These are phyloP conservation scores for Bombus consobrinus DNA, from an alignment of 1,140 invertebrate genomes.

Conservation along the genomic window DNA sequence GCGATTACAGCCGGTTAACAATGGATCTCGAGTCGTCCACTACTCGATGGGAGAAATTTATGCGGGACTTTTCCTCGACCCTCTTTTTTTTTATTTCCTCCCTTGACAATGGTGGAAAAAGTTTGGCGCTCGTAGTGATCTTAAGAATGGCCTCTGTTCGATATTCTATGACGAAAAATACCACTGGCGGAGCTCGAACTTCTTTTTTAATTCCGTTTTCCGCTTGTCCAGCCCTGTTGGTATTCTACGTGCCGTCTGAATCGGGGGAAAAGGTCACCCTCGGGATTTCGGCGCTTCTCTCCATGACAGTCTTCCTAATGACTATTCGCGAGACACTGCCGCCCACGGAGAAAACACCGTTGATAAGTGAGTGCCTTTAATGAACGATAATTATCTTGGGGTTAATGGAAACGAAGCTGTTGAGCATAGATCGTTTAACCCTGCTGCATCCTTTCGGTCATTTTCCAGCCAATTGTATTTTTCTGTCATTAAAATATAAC, in stretches of 20 bases:
- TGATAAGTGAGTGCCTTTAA: constrained; percentile 89
- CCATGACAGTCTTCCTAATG: constrained; percentile 97
- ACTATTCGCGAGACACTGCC: constrained; percentile 94
- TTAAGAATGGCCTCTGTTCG: constrained; percentile 40
- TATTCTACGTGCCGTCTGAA: constrained; percentile 96
- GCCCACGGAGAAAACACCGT: constrained; percentile 95
- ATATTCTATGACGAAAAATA: constrained; percentile 48
- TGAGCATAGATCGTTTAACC: neutral
- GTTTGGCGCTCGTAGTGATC: neutral
- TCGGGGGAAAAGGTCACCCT: constrained; percentile 95
- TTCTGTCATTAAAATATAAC: no score
- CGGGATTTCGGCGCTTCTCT: constrained; percentile 94
- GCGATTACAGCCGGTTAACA: constrained; percentile 15
- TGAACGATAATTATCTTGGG: neutral
- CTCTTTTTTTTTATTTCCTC: neutral
- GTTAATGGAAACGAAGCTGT: no score
- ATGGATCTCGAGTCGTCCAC: neutral
- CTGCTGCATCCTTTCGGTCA: no score
- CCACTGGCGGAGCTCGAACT: neutral
- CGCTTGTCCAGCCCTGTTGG: constrained; percentile 88
- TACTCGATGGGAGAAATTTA: constrained; percentile 5
- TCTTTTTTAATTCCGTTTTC: neutral
- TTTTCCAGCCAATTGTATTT: no score
- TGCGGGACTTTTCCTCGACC: neutral
- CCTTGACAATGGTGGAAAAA: neutral